A percentile compares a stretch with the other conserved stretches of the same genome.
phyloP scores from a whole-genome alignment of 1,140 invertebrate genomes.

The Subanguina moxae region DNA sequence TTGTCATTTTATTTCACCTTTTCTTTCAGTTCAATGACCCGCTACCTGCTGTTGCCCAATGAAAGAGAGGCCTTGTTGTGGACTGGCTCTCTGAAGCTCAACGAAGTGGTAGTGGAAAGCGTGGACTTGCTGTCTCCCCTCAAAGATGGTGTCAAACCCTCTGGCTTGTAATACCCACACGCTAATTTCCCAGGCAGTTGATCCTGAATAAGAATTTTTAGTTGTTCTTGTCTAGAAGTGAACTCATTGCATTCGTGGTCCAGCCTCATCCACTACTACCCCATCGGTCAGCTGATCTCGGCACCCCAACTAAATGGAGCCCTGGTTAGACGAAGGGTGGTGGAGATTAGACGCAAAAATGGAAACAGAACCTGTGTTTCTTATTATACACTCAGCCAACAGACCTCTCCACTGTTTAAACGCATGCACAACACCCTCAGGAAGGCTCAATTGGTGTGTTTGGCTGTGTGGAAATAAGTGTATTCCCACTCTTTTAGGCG shows the following conservation, averaged over 20 bases:
- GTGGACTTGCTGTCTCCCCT: neutral
- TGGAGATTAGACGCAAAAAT: neutral
- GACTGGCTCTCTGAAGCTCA: neutral
- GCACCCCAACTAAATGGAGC: constrained; percentile 1
- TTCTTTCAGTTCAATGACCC: constrained; percentile 1
- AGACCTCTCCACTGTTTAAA: neutral
- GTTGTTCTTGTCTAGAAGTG: neutral
- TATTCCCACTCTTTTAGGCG: neutral
- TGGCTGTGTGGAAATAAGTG: neutral
- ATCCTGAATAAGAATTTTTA: neutral
- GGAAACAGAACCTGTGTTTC: neutral
- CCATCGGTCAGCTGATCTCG: neutral
- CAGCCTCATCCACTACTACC: neutral
- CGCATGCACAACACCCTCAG: neutral
- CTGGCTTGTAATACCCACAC: neutral
- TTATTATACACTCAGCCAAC: neutral
- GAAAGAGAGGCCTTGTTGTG: neutral
- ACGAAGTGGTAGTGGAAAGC: neutral
- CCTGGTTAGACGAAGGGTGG: neutral
- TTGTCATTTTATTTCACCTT: too few relatives aligned
- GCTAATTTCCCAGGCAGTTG: neutral
- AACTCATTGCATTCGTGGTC: neutral
- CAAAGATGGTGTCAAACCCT: neutral
- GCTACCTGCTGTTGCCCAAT: neutral
- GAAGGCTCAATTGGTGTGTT: neutral